These are phyloP conservation scores for Hetaerina americana DNA, from an alignment of 1,140 invertebrate genomes.

Conservation along the genomic window DNA sequence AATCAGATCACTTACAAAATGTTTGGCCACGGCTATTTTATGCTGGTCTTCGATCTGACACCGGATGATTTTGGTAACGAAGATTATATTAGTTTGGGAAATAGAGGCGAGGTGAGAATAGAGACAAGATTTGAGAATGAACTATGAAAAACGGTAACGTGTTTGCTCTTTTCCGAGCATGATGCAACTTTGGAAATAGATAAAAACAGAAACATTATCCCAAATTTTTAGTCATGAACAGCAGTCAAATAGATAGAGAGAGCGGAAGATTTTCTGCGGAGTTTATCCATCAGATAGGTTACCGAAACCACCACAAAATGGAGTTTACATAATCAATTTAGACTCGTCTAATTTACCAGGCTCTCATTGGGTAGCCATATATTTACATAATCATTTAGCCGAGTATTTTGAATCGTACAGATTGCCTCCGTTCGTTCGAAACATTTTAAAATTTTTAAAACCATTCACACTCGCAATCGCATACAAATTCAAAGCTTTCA, in stretches of 20 bases:
- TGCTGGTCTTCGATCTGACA: background rate
- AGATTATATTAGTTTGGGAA: too few species aligned
- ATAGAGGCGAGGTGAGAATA: background rate
- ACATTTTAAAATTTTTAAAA: background rate
- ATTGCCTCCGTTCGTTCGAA: background rate
- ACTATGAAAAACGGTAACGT: background rate
- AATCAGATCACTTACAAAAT: background rate
- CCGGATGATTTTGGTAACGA: background rate
- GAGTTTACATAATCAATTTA: background rate
- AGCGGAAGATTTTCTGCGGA: background rate
- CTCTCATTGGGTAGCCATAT: background rate
- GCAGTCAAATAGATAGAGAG: background rate
- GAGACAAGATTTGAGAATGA: background rate
- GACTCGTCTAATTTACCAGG: background rate
- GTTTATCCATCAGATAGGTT: background rate
- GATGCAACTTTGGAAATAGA: background rate
- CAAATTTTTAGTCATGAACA: background rate
- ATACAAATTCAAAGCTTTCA: background rate
- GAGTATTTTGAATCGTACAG: background rate
- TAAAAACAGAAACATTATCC: background rate
- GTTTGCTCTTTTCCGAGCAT: background rate
- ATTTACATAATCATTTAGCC: background rate
- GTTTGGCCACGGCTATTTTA: background rate
- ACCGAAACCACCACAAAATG: background rate
- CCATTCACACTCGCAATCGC: background rate